Percentiles rank a stretch among this genome's conserved stretches.
phyloP scores from a whole-genome alignment of 2,888 invertebrate genomes.

The Scaptomyza cyrtandrae region DNA sequence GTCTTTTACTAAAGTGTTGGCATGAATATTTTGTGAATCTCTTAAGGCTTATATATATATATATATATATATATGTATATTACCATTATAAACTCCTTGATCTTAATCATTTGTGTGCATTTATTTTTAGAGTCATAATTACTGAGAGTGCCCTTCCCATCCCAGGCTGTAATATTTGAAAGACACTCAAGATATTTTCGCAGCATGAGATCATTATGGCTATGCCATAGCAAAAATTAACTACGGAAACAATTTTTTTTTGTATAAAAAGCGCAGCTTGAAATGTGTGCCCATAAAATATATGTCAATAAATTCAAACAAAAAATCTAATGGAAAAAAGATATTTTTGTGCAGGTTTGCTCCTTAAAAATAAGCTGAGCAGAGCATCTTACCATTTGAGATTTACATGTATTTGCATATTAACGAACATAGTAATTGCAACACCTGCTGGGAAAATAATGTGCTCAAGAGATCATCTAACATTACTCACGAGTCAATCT shows the following conservation, averaged over 20 bases:
- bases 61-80: too few species aligned
- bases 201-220: background rate
- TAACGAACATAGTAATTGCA: too few species aligned
- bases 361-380: background rate
- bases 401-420: background rate
- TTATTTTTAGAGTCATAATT: too few species aligned
- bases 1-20: too few species aligned
- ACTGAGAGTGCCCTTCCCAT: background rate
- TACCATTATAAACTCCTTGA: too few species aligned
- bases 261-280: background rate
- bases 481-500: conserved; percentile 20
- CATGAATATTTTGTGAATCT: too few species aligned
- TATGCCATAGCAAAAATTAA: background rate
- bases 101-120: too few species aligned
- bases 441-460: background rate
- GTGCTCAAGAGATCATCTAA: conserved; percentile 9
- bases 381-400: too few species aligned
- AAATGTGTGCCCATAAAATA: background rate
- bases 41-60: too few species aligned
- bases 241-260: background rate
- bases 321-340: too few species aligned
- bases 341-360: background rate
- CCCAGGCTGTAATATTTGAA: background rate
- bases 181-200: background rate
- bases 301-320: background rate